Evolutionary conservation across 2,888 invertebrate genomes (phyloP), one percentile per base, ranked within the genome.

Genomic region (Cactoblastis cactorum): DNA sequence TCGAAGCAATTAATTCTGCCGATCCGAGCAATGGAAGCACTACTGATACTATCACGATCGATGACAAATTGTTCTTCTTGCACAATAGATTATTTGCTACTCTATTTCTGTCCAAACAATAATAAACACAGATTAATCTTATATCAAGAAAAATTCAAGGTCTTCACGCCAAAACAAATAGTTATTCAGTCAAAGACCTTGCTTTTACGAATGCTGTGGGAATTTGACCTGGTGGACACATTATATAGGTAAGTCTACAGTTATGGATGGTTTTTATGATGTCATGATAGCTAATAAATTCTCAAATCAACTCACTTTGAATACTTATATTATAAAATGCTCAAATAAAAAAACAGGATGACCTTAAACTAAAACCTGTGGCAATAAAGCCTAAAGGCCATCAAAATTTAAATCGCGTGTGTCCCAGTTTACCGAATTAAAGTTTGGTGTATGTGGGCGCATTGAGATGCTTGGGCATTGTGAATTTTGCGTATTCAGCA

Each of bases 301-400:
- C 58, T 59, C 71, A 72, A 73, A 79, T 72, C 65, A 68, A 63
- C 72, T 69, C 55, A 59, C 64, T 65, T 71, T 66, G 61, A 63
- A 63, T 62, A 67, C 65, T 69, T 28, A 9, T 28, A 71, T 71
- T 75, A 77, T 71, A 71, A 65, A 65, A 62, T 52, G 55, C 50
- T 60, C 63, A 71, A 74, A n/a, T n/a, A n/a, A n/a, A n/a, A n/a
- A 75, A 80, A 77, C 76, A 77, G 56, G 77, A 56, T 63, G 83
- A 69, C 84, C 85, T 84, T 81, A 81, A 80, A 77, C 74, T 71
- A 77, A 83, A 83, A 79, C 74, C 66, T 69, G 71, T 71, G 74
- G 77, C 78, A 75, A 77, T 81, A 78, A 80, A 79, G 69, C 70
- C 72, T 73, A 12, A 85, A 85, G 86, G 85, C 77, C 83, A 80